These are phyloP conservation scores for Spilogale gracilis DNA, from an alignment of 2,113 vertebrate genomes.

Conservation along the genomic window DNA sequence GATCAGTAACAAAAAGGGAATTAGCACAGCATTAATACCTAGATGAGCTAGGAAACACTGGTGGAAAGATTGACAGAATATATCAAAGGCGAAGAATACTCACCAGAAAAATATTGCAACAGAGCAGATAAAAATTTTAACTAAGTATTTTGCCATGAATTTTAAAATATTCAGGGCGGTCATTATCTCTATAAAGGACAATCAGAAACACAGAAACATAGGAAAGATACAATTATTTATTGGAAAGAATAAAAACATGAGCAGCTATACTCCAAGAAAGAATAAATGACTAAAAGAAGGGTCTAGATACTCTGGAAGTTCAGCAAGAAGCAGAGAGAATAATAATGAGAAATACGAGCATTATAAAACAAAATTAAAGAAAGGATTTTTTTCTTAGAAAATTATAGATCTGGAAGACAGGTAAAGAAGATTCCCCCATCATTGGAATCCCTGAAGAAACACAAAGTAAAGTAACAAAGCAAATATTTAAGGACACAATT, in stretches of 20 bases:
- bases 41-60: background rate
- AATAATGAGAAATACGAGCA: background rate
- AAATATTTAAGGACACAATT: background rate
- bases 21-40: background rate
- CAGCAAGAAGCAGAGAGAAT: background rate
- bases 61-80: background rate
- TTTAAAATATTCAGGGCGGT: background rate
- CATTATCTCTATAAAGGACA: background rate
- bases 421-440: background rate
- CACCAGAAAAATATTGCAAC: background rate
- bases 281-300: background rate
- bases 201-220: background rate
- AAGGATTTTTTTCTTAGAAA: background rate
- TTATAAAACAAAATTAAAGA: background rate
- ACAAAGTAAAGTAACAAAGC: background rate
- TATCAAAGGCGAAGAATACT: background rate
- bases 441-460: background rate
- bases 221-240: background rate
- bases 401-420: background rate
- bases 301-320: background rate
- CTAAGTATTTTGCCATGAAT: background rate
- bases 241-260: slow-evolving; percentile 32
- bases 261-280: background rate
- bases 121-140: background rate
- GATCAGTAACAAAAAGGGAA: background rate